Evolutionary conservation across 2,888 invertebrate species (phyloP), one percentile per base, ranked within the genome.

Genomic region (Ypsolopha scabrella): DNA sequence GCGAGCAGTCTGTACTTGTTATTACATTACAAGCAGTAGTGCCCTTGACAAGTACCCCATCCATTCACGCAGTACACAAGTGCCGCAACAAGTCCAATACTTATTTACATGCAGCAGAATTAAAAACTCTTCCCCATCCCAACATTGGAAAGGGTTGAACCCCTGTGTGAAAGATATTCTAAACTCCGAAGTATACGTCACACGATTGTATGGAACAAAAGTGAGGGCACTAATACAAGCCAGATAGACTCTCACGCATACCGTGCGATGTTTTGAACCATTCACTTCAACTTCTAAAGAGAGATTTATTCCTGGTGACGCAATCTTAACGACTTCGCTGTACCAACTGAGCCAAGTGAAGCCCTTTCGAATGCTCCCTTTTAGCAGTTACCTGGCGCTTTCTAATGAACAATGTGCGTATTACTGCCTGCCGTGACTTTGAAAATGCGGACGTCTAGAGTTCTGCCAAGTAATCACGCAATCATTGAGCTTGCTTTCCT

Each of bases 61-160:
- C 66, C 71, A 77, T 73, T 74, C 72, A 70, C 67, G 60, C 48
- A 11, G 68, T 66, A 71, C 75, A 80, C 83, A 81, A 85, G 83
- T 85, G 85, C 76, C 72, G 75, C 72, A 77, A 80, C 82, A 79
- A 82, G 82, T 81, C 73, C 76, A 76, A 81, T 79, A 77, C 76
- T 79, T 78, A 86, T 85, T 83, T 81, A 82, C 78, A 83, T 85
- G 79, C 78, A 75, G 73, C 62, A 71, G 68, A 73, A 80, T 78
- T 80, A 80, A 81, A 80, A 81, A 74, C 68, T 70, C 64, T 66
- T 76, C 78, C 77, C 83, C 83, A 82, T 82, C 81, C 13, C 35
- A 10, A 4, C 38, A 9, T 38, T 45, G 7, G 14, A 68, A 71
- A 81, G 85, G 85, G 85, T 85, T 81, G 68, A 75, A 82, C 85